phyloP scores from a whole-genome alignment of 2,797 vertebrate genomes.

The Melanotaenia trifasciata region DNA sequence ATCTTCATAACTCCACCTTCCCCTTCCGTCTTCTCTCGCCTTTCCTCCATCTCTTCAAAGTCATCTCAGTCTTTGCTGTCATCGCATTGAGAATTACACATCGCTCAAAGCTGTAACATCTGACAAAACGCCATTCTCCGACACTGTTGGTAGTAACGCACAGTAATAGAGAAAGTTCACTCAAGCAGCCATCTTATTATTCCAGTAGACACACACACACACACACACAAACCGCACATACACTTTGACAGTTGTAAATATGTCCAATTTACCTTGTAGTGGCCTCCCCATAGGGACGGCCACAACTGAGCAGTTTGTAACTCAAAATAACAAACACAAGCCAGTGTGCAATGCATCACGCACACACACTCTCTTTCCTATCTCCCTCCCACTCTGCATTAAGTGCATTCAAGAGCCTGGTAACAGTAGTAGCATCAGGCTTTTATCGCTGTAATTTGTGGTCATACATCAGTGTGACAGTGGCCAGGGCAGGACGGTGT shows the following conservation, averaged over 20 bases:
- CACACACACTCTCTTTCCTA: conserved; percentile 23
- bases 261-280: conserved; percentile 63
- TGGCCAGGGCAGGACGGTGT: conserved; percentile 58
- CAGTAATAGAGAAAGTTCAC: conserved; percentile 69
- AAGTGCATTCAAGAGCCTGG: conserved; percentile 66
- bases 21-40: conserved; percentile 41
- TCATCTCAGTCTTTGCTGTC: conserved; percentile 66
- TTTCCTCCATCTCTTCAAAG: conserved; percentile 67
- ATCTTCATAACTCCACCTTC: conserved; percentile 51
- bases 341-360: conserved; percentile 21
- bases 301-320: conserved; percentile 49
- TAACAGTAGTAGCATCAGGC: conserved; percentile 67
- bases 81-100: conserved; percentile 62
- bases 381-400: conserved; percentile 56
- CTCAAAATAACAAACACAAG: conserved; percentile 61
- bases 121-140: conserved; percentile 68
- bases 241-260: conserved; percentile 63
- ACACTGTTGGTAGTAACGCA: conserved; percentile 61
- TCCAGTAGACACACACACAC: conserved; percentile 38
- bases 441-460: conserved; percentile 75
- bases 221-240: conserved; percentile 47
- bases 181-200: conserved; percentile 66
- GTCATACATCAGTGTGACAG: conserved; percentile 74
- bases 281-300: conserved; percentile 66
- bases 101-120: conserved; percentile 71